These are phyloP conservation scores for Ctenodactylus gundi DNA, from an alignment of 2,113 vertebrate genomes.

Conservation along the genomic window DNA sequence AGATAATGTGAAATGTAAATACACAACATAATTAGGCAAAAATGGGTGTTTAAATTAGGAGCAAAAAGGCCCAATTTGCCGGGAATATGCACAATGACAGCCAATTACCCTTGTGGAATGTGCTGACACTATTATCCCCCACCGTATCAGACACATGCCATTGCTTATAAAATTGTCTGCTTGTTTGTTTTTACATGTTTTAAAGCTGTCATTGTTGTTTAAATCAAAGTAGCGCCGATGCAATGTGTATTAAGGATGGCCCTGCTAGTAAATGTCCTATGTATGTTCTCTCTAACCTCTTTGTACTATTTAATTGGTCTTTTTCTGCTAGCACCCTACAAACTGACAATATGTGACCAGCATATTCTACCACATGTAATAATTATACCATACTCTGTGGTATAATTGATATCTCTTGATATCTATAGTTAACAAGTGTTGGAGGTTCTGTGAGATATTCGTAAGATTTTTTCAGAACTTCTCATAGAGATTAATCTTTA, in stretches of 20 bases:
- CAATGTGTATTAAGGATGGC: not conserved
- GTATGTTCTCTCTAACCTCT: not conserved
- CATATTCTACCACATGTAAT: not conserved
- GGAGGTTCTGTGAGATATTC: not conserved
- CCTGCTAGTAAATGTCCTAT: not conserved
- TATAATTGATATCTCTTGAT: not conserved
- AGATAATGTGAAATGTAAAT: constrained; percentile 78
- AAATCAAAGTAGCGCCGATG: not conserved
- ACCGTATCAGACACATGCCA: constrained; percentile 43
- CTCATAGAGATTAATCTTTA: not conserved
- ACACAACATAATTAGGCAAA: constrained; percentile 74
- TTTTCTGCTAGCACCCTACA: not conserved
- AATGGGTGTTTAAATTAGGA: constrained; percentile 64
- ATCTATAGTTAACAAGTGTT: not conserved
- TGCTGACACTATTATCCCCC: constrained; percentile 53
- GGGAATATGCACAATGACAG: constrained; percentile 61
- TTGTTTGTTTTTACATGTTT: not conserved
- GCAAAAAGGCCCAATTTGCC: constrained; percentile 65
- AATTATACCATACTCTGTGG: not conserved
- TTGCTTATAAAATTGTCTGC: constrained; percentile 44
- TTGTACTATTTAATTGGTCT: not conserved
- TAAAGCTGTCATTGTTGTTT: not conserved
- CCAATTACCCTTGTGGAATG: constrained; percentile 57
- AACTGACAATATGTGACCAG: not conserved
- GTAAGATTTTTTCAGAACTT: not conserved